These are phyloP conservation scores for Ferdinandea cuprea DNA, from an alignment of 2,888 invertebrate genomes.

Conservation along the genomic window DNA sequence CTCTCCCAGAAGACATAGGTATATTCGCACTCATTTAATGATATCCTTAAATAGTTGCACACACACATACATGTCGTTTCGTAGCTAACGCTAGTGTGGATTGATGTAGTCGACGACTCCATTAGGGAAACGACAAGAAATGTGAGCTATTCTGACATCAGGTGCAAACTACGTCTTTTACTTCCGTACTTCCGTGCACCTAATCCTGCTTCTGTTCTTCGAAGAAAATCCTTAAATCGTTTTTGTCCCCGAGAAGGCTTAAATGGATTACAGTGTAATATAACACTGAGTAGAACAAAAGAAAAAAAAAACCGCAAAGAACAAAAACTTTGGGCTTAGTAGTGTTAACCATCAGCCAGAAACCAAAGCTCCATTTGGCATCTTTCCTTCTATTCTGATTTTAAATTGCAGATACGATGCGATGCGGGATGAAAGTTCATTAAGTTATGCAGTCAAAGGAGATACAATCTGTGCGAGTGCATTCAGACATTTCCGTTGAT, in stretches of 20 bases:
- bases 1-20: too few relatives aligned
- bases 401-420: not conserved
- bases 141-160: slow-evolving; percentile 35
- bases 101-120: slow-evolving; percentile 40
- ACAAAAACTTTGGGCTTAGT: not conserved
- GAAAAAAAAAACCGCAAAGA: not conserved
- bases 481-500: slow-evolving; percentile 22
- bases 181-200: slow-evolving; percentile 9
- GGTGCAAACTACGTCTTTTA: slow-evolving; percentile 40
- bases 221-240: slow-evolving; percentile 27
- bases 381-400: not conserved
- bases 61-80: not conserved
- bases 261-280: slow-evolving; percentile 56
- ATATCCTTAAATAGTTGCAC: not conserved
- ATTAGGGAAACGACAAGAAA: slow-evolving; percentile 37
- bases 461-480: slow-evolving; percentile 38
- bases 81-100: too few relatives aligned
- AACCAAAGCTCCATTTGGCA: not conserved
- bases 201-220: slow-evolving; percentile 24
- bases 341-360: not conserved
- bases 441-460: slow-evolving; percentile 42
- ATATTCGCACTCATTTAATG: slow-evolving; percentile 33
- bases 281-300: slow-evolving; percentile 6
- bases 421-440: slow-evolving; percentile 23
- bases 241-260: slow-evolving; percentile 34